phyloP scores from a whole-genome alignment of 64 coral and sea anemone genomes.

The Montipora sp. region DNA sequence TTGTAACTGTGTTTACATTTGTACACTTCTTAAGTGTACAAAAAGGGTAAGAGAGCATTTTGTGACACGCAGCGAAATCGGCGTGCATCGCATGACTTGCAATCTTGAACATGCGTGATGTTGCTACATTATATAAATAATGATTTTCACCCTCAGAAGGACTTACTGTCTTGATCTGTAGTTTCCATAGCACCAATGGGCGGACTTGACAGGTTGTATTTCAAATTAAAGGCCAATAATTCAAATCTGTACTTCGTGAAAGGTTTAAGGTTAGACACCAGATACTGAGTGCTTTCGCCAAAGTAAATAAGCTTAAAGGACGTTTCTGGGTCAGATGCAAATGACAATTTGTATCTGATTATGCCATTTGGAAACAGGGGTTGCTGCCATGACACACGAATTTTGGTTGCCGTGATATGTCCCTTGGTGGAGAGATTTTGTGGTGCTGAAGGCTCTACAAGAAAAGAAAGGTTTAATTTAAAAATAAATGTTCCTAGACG shows the following conservation, averaged over 20 bases:
- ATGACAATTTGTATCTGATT: slow-evolving; percentile 61
- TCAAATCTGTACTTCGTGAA: slow-evolving; percentile 45
- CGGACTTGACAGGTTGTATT: slow-evolving; percentile 20
- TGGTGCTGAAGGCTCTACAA: background rate
- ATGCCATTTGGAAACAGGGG: slow-evolving; percentile 52
- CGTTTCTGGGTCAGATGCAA: background rate
- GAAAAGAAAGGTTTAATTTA: background rate
- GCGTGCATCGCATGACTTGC: too few species aligned
- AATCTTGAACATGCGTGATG: too few species aligned
- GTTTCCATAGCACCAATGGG: background rate
- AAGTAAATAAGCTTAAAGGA: background rate
- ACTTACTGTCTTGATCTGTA: slow-evolving; percentile 45
- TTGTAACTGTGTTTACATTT: too few species aligned
- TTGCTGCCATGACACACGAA: slow-evolving; percentile 45
- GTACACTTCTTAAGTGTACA: too few species aligned
- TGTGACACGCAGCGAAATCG: too few species aligned
- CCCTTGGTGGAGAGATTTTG: slow-evolving; percentile 32
- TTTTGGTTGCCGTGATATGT: slow-evolving; percentile 39
- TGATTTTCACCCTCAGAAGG: background rate
- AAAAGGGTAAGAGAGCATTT: too few species aligned
- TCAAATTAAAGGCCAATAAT: slow-evolving; percentile 64
- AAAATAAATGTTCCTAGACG: background rate
- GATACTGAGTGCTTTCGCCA: slow-evolving; percentile 14
- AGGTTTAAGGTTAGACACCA: slow-evolving; percentile 26
- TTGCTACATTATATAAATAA: too few species aligned